Evolutionary conservation across 2,113 vertebrate genomes (phyloP).

Genomic region (Phyllostomus discolor): DNA sequence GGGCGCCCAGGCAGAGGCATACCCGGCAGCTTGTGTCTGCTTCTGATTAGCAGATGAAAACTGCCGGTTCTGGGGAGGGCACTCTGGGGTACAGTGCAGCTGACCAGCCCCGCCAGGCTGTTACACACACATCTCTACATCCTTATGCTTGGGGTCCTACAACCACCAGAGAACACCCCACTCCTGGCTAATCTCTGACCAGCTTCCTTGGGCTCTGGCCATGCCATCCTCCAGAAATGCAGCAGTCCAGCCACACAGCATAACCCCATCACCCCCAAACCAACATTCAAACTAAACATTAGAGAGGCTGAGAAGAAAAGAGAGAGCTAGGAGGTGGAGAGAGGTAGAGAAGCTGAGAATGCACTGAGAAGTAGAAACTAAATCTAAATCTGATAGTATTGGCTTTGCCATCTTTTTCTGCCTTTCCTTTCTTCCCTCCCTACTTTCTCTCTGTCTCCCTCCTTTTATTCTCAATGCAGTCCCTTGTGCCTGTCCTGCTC

Average conservation of each 20-base stretch:
- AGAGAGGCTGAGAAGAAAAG: not conserved
- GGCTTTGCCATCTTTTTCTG: not conserved
- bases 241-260: not conserved
- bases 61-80: conserved; percentile 35
- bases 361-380: not conserved
- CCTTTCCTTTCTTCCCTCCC: not conserved
- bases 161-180: not conserved
- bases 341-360: not conserved
- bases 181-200: not conserved
- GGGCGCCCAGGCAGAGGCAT: conserved; percentile 65
- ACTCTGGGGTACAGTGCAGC: conserved; percentile 22
- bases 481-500: not conserved
- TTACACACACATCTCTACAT: not conserved
- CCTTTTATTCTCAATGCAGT: not conserved
- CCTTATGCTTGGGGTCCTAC: not conserved
- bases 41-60: conserved; percentile 81
- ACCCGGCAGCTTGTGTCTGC: conserved; percentile 69
- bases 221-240: not conserved
- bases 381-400: not conserved
- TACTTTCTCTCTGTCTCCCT: not conserved
- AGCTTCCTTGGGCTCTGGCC: not conserved
- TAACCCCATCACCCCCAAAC: not conserved
- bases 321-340: not conserved
- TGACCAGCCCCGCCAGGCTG: not conserved
- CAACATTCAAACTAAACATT: conserved; percentile 22